These are phyloP conservation scores for Erynnis tages DNA, from an alignment of 2,888 invertebrate species.

Conservation along the genomic window DNA sequence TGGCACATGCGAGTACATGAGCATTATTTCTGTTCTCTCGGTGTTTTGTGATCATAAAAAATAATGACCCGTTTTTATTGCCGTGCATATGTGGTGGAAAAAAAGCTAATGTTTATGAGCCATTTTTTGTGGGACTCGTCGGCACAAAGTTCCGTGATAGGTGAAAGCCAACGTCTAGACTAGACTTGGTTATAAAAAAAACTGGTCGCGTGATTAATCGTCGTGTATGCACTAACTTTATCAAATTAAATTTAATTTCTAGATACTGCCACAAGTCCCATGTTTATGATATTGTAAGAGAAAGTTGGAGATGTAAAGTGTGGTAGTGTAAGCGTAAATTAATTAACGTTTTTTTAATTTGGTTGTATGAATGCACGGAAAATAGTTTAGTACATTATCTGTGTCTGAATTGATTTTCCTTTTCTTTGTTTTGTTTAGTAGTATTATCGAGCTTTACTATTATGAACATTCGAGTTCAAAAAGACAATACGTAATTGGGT, in stretches of 20 bases:
- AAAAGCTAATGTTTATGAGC: conserved; percentile 23
- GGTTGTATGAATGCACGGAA: too few relatives aligned
- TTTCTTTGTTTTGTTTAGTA: too few relatives aligned
- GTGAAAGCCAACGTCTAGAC: conserved; percentile 34
- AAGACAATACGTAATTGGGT: too few relatives aligned
- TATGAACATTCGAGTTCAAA: too few relatives aligned
- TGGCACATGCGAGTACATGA: too few relatives aligned
- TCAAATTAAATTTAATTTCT: conserved; percentile 5
- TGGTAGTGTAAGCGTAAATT: too few relatives aligned
- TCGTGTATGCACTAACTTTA: neutral
- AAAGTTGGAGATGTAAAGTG: too few relatives aligned
- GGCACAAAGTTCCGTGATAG: conserved; percentile 35
- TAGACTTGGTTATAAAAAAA: conserved; percentile 7
- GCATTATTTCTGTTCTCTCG: neutral
- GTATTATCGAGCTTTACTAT: too few relatives aligned
- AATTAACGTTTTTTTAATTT: too few relatives aligned
- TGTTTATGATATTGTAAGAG: neutral
- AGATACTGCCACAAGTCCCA: neutral
- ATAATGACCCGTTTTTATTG: conserved; percentile 26
- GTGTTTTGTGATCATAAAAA: conserved; percentile 7
- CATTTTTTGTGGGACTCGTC: conserved; percentile 27
- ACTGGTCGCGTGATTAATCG: conserved; percentile 4
- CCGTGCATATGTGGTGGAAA: conserved; percentile 18
- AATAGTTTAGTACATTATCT: too few relatives aligned
- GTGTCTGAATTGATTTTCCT: too few relatives aligned